These are phyloP conservation scores for Notocelia uddmanniana DNA, from an alignment of 2,888 invertebrate species.

Conservation along the genomic window DNA sequence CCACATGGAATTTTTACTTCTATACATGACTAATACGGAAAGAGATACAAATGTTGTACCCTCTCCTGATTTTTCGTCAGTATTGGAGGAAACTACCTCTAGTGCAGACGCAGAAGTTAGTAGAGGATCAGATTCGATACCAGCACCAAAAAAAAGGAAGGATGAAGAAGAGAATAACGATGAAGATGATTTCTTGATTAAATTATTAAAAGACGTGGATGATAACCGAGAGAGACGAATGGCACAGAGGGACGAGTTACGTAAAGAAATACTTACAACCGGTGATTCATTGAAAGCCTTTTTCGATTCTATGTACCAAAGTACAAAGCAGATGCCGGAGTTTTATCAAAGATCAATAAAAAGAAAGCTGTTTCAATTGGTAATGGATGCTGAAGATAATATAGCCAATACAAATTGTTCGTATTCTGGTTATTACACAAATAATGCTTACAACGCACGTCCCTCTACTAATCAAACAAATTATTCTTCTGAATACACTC, in stretches of 20 bases:
- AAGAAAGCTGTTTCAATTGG: constrained; percentile 51
- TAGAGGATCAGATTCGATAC: constrained; percentile 39
- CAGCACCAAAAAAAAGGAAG: constrained; percentile 35
- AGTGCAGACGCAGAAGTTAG: constrained; percentile 39
- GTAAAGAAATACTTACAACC: constrained; percentile 47
- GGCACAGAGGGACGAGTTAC: constrained; percentile 48
- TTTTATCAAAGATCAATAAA: constrained; percentile 50
- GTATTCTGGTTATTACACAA: constrained; percentile 45
- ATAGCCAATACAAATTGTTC: constrained; percentile 49
- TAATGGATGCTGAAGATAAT: constrained; percentile 51
- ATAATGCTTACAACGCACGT: constrained; percentile 41
- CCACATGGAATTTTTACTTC: constrained; percentile 47
- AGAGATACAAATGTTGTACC: constrained; percentile 38
- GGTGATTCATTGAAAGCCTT: constrained; percentile 48
- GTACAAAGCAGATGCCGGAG: constrained; percentile 50
- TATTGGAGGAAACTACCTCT: constrained; percentile 39
- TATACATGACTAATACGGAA: constrained; percentile 47
- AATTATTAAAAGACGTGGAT: constrained; percentile 46
- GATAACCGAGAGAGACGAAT: constrained; percentile 45
- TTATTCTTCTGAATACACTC: constrained; percentile 44
- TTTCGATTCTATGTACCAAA: constrained; percentile 49
- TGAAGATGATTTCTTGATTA: constrained; percentile 37
- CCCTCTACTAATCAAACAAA: constrained; percentile 43
- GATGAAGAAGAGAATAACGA: constrained; percentile 39
- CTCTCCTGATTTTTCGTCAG: constrained; percentile 45